Base-by-base conservation (phyloP, 1,140 invertebrate genomes). In the Holcopasites calliopsidis region DNA sequence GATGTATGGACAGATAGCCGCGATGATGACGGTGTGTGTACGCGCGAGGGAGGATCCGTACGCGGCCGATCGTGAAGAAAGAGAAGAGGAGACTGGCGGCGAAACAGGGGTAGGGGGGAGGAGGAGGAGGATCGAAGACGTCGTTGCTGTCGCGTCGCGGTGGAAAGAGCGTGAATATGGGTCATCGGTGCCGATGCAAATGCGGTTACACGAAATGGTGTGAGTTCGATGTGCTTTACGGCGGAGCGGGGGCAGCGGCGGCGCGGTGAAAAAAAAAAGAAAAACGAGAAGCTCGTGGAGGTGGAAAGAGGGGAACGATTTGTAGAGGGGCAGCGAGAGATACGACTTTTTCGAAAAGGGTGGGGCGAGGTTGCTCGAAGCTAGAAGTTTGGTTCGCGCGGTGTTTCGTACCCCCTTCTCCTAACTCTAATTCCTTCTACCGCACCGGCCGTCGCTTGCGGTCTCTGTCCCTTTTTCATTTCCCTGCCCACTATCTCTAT, bases 171-270 rank as follows among this genome's bases (percentile, higher is more conserved):
- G 83, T 86, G 84, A 86, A 89, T 89, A 88, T 89, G 87, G 88
- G 88, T 89, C 88, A 89, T 89, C 88, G 86, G 82, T 86, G 85
- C 75, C 80, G 88, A 88, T 89, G 87, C 87, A 88, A 89, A 89
- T 89, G 88, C 86, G 82, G 82, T 82, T 84, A 80, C 79, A 64
- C 75, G 77, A 77, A 85, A 83, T 79, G 57, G 68, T 69, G 77
- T 71, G 76, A 81, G 75, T 79, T 65, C 62, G 60, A 40, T 62
- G 68, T 50, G 58, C 35, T 65, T 75, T 70, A n/a, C 23, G 40
- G 57, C 47, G 62, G 57, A 47, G 33, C 28, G 73, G 26, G 62
- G n/a, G n/a, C n/a, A n/a, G n/a, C 60, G 68, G 66, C 58, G 71
- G 77, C 35, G 57, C 49, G 49, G 55, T 49, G 61, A 60, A 69